phyloP scores from a whole-genome alignment of 2,888 invertebrate genomes.

The Acleris holmiana region DNA sequence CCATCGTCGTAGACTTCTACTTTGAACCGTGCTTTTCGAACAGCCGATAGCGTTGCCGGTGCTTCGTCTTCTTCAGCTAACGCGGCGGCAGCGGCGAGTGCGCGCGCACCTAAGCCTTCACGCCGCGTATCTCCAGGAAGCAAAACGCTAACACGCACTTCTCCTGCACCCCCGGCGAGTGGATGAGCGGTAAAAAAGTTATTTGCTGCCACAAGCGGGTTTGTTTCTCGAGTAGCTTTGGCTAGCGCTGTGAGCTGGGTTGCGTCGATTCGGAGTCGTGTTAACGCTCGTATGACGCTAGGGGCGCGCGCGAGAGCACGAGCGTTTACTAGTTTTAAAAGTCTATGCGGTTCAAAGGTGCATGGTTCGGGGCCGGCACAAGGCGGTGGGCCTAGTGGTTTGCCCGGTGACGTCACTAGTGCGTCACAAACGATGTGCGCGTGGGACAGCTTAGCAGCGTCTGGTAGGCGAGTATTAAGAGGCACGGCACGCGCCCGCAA shows the following conservation, averaged over 20 bases:
- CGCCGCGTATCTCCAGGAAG: slow-evolving; percentile 50
- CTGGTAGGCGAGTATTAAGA: slow-evolving; percentile 41
- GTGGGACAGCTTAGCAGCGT: slow-evolving; percentile 35
- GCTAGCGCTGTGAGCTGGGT: slow-evolving; percentile 51
- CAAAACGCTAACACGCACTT: slow-evolving; percentile 60
- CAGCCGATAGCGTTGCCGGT: slow-evolving; percentile 28
- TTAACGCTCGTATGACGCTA: slow-evolving; percentile 57
- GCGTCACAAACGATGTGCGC: slow-evolving; percentile 51
- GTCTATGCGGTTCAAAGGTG: slow-evolving; percentile 67
- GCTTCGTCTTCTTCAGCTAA: slow-evolving; percentile 59
- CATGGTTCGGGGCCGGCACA: slow-evolving; percentile 54
- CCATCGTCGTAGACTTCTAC: slow-evolving; percentile 62
- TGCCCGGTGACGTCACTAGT: slow-evolving; percentile 37
- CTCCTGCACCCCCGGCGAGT: slow-evolving; percentile 46
- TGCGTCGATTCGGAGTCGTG: slow-evolving; percentile 51
- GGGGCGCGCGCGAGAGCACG: slow-evolving; percentile 56
- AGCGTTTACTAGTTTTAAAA: slow-evolving; percentile 63
- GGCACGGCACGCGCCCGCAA: slow-evolving; percentile 50
- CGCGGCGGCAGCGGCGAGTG: slow-evolving; percentile 61
- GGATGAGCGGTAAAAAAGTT: slow-evolving; percentile 46
- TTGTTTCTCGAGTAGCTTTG: slow-evolving; percentile 41
- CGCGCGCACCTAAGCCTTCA: slow-evolving; percentile 50
- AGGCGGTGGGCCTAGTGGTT: slow-evolving; percentile 61
- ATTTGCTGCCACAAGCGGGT: slow-evolving; percentile 48
- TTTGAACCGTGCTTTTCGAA: slow-evolving; percentile 49